Evolutionary conservation across 2,888 invertebrate genomes (phyloP).

Genomic region (Neoaliturus tenellus): DNA sequence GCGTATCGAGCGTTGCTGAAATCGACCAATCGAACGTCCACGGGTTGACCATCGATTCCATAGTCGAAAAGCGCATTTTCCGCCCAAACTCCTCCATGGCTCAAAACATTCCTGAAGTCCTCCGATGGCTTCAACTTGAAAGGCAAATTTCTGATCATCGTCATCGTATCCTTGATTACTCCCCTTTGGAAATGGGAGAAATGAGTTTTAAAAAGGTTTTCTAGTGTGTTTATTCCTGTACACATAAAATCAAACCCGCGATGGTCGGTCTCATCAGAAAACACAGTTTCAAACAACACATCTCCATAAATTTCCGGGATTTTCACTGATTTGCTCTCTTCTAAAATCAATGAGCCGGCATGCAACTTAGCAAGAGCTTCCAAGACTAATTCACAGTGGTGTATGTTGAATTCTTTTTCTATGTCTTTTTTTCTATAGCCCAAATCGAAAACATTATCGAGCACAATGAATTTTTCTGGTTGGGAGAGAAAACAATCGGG

Average conservation of each 20-base stretch:
- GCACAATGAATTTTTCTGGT: slow-evolving; percentile 35
- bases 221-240: slow-evolving; percentile 52
- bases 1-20: slow-evolving; percentile 50
- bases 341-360: slow-evolving; percentile 46
- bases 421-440: slow-evolving; percentile 37
- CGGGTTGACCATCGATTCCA: slow-evolving; percentile 31
- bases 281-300: slow-evolving; percentile 39
- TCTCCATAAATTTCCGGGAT: slow-evolving; percentile 36
- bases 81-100: slow-evolving; percentile 38
- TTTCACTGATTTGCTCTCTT: slow-evolving; percentile 41
- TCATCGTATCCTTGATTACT: slow-evolving; percentile 39
- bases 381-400: slow-evolving; percentile 48
- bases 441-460: slow-evolving; percentile 45
- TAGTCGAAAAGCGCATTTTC: slow-evolving; percentile 34
- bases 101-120: slow-evolving; percentile 44
- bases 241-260: slow-evolving; percentile 52
- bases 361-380: slow-evolving; percentile 52
- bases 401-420: slow-evolving; percentile 35
- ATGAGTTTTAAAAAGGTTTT: slow-evolving; percentile 24
- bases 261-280: slow-evolving; percentile 52
- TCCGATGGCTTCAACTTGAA: slow-evolving; percentile 52
- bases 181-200: slow-evolving; percentile 39
- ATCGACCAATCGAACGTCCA: slow-evolving; percentile 41
- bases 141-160: slow-evolving; percentile 36
- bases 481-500: slow-evolving; percentile 43